Evolutionary conservation across 2,888 invertebrate genomes (phyloP), one percentile per base, ranked within the genome.

Genomic region (Lepidocyrtoides sp.): DNA sequence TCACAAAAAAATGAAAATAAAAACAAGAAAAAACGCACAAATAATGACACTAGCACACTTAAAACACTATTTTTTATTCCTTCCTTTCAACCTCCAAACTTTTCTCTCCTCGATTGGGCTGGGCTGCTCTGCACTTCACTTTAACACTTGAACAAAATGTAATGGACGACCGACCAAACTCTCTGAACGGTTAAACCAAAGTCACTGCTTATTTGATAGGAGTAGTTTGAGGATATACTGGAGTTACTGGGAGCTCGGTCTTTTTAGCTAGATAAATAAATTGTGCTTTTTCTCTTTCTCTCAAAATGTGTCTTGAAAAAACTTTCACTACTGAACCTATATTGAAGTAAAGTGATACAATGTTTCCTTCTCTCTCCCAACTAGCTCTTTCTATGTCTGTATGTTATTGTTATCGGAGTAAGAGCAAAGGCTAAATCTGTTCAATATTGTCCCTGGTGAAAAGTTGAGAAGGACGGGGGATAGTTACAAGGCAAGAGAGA

Each of bases 391-490:
- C 36, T 48, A 26, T 41, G 29, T 10, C 48, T 66, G 32, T 66
- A 36, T 57, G n/a, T 66, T 85, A 26, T 85, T 36, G 23, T 20
- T 57, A 41, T 54, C n/a, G n/a, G 60, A 86, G 72, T 60, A 87
- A 79, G 60, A 86, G 72, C 75, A 87, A 79, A 87, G 79, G 87
- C 69, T 54, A 88, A 88, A 88, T 81, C 79, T 88, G 88, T 88
- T 81, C 66, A 54, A 69, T 79, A 66, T 66, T 77, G 86, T 86
- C 86, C 66, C 89, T 32, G 17, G 83, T 82, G 82, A 77, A 85
- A 86, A 72, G 77, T 82, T 84, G 84, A 44, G 36, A 41, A 63
- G 29, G 44, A 48, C 86, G 60, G 10, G 10, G 8, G 44, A 63
- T 26, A 82, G 82, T 63, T 44, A 23, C 10, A 23, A 14, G n/a